Percentiles rank a stretch among this genome's conserved stretches.
These are phyloP conservation scores for Centropus bengalensis DNA, from an alignment of 2,113 vertebrate species.

Conservation along the genomic window DNA sequence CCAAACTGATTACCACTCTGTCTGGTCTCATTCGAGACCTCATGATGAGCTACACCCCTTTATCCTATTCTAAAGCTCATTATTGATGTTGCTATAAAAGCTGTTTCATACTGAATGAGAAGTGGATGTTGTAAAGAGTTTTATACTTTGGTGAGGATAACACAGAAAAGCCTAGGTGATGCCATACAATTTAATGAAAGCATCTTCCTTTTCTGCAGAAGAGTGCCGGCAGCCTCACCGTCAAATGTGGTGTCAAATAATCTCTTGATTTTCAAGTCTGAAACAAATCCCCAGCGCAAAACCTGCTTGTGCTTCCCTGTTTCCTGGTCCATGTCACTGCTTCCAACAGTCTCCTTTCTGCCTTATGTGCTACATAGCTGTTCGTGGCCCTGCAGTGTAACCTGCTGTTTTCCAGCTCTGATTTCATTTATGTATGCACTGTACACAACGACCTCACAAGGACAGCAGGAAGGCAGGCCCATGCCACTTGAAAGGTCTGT, in stretches of 20 bases:
- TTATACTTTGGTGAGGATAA: background rate
- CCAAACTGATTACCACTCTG: background rate
- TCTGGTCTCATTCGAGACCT: background rate
- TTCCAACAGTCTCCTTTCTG: background rate
- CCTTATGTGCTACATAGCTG: background rate
- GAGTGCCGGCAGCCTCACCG: background rate
- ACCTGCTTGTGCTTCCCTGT: background rate
- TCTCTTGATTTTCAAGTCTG: background rate
- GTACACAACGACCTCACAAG: rapidly evolving
- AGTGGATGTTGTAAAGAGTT: background rate
- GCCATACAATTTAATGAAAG: background rate
- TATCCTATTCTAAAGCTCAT: background rate
- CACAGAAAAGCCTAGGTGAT: background rate
- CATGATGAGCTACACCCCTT: background rate
- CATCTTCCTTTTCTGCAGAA: background rate
- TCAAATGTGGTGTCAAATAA: background rate
- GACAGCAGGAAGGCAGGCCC: background rate
- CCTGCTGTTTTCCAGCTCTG: background rate
- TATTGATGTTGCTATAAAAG: background rate
- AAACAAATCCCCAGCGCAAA: background rate
- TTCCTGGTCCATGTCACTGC: background rate
- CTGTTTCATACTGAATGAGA: background rate
- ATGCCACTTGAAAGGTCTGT: background rate
- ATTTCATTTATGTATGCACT: background rate
- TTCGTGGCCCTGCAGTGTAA: background rate